phyloP scores from a whole-genome alignment of 2,888 invertebrate genomes.

The Heliconius ethilla region DNA sequence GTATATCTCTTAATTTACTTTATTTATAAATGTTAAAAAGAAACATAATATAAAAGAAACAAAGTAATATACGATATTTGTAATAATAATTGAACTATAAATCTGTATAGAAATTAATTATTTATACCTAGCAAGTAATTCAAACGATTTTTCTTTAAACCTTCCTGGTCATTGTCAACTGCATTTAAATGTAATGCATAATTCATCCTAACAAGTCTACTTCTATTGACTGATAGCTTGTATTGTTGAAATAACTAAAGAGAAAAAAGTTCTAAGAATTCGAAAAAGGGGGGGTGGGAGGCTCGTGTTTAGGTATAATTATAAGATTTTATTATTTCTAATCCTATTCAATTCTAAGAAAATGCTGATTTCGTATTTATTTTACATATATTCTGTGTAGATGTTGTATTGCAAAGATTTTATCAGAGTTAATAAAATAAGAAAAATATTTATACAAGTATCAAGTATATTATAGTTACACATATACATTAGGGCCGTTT shows the following conservation, averaged over 20 bases:
- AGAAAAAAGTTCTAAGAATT: too few species aligned
- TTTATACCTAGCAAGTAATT: conserved; percentile 8
- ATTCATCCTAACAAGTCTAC: conserved; percentile 54
- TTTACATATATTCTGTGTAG: too few species aligned
- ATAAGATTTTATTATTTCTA: background rate
- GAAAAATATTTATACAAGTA: background rate
- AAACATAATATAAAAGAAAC: background rate
- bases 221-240: conserved; percentile 46
- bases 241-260: background rate
- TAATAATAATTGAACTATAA: background rate
- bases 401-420: too few species aligned
- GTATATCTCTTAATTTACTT: too few species aligned
- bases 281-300: too few species aligned
- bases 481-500: background rate
- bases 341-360: background rate
- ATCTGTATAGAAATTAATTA: background rate
- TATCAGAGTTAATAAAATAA: background rate
- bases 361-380: too few species aligned
- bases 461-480: too few species aligned
- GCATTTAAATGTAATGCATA: conserved; percentile 49
- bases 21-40: background rate
- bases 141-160: conserved; percentile 24
- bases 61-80: background rate
- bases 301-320: too few species aligned
- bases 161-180: conserved; percentile 48